Evolutionary conservation across 2,113 vertebrate species (phyloP).

Genomic region (Trogon melanurus): DNA sequence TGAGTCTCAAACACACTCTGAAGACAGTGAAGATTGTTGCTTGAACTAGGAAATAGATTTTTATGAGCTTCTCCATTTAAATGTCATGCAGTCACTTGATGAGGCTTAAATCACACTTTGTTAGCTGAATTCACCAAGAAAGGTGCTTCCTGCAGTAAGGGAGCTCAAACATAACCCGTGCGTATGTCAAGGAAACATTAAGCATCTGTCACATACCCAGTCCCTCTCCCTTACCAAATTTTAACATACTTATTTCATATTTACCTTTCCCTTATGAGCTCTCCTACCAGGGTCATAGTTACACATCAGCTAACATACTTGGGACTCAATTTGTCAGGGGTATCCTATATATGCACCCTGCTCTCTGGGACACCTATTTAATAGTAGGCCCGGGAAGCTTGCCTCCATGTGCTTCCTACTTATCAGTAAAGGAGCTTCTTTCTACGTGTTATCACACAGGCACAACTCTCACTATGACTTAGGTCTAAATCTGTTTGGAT

Average conservation of each 20-base stretch:
- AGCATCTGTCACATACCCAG: neutral
- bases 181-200: neutral
- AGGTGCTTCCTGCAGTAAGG: neutral
- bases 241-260: neutral
- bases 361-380: neutral
- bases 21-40: neutral
- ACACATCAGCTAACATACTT: neutral
- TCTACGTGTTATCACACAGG: neutral
- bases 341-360: neutral
- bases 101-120: neutral
- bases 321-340: neutral
- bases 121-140: neutral
- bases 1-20: neutral
- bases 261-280: neutral
- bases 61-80: neutral
- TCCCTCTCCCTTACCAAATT: neutral
- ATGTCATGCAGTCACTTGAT: neutral
- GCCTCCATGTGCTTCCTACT: neutral
- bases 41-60: neutral
- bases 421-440: neutral
- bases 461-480: neutral
- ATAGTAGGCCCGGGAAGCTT: neutral
- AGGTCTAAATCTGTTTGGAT: neutral
- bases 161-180: neutral
- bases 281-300: neutral